These are phyloP conservation scores for Horisme vitalbata DNA, from an alignment of 2,888 invertebrate genomes.

Conservation along the genomic window DNA sequence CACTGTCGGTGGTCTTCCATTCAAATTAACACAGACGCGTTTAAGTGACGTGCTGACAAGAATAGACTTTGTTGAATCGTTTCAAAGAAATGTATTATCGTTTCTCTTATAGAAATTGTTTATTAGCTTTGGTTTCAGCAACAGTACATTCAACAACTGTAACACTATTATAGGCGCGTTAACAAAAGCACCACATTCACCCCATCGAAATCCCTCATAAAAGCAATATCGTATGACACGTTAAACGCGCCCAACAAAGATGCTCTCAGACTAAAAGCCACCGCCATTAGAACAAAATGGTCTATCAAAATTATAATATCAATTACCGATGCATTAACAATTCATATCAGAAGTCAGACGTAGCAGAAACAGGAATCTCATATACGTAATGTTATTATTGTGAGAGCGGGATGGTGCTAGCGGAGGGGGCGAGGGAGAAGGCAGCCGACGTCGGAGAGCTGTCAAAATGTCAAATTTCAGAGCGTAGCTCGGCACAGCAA, in stretches of 20 bases:
- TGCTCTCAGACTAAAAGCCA: constrained; percentile 62
- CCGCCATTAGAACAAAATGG: constrained; percentile 65
- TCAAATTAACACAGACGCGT: constrained; percentile 23
- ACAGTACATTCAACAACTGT: constrained; percentile 5
- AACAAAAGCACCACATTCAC: constrained; percentile 30
- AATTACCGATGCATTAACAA: constrained; percentile 82
- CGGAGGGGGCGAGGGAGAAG: constrained; percentile 52
- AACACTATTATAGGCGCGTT: constrained; percentile 18
- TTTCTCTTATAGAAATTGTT: constrained; percentile 5
- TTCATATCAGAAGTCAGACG: constrained; percentile 81
- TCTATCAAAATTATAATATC: constrained; percentile 80
- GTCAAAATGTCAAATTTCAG: constrained; percentile 84
- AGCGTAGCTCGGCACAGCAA: constrained; percentile 76
- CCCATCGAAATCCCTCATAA: constrained; percentile 43
- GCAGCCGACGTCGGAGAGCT: constrained; percentile 79
- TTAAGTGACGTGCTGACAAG: constrained; percentile 21
- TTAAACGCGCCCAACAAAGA: constrained; percentile 44
- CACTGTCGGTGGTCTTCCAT: constrained; percentile 24
- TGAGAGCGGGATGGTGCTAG: constrained; percentile 54
- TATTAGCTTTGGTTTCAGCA: constrained; percentile 4
- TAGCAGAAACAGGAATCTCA: constrained; percentile 77
- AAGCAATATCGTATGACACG: constrained; percentile 53
- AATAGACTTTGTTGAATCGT: constrained; percentile 15
- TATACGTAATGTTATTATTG: constrained; percentile 74
- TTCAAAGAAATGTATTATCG: constrained; percentile 9